phyloP scores from a whole-genome alignment of 2,113 vertebrate species.

The Dissostichus mawsoni region DNA sequence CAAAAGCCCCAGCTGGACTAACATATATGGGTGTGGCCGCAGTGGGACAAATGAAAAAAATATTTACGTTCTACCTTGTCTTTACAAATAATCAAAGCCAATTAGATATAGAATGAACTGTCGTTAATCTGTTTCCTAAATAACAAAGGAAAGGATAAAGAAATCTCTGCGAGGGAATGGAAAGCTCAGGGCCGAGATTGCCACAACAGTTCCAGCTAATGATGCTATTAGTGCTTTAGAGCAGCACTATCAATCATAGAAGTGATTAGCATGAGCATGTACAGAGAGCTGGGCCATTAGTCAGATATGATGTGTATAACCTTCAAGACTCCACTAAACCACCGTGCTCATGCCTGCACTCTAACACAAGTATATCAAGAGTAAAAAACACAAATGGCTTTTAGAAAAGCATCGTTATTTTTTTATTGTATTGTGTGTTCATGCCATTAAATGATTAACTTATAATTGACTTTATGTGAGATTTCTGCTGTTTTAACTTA shows the following conservation, averaged over 20 bases:
- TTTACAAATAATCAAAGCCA: slow-evolving; percentile 37
- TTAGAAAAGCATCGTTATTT: background rate
- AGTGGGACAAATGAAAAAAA: slow-evolving; percentile 13
- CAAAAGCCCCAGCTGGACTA: slow-evolving; percentile 10
- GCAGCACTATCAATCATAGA: slow-evolving; percentile 76
- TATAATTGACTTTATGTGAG: background rate
- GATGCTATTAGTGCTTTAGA: slow-evolving; percentile 76
- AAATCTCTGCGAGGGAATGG: slow-evolving; percentile 45
- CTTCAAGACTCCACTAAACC: slow-evolving; percentile 60
- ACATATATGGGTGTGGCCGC: background rate
- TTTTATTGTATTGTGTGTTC: background rate
- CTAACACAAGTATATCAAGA: background rate
- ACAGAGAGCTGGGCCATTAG: slow-evolving; percentile 73
- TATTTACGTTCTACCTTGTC: background rate
- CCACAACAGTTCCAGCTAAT: slow-evolving; percentile 76
- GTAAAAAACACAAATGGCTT: slow-evolving; percentile 25
- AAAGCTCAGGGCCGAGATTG: slow-evolving; percentile 61
- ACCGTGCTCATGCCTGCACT: slow-evolving; percentile 8
- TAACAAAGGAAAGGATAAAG: slow-evolving; percentile 55
- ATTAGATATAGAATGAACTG: slow-evolving; percentile 54
- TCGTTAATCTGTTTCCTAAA: slow-evolving; percentile 40
- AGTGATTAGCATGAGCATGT: slow-evolving; percentile 80
- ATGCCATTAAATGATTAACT: slow-evolving; percentile 1
- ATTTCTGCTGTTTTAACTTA: background rate
- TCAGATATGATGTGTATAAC: slow-evolving; percentile 69